Evolutionary conservation across 1,140 invertebrate species (phyloP).

Genomic region (Thereuonema tuberculata): DNA sequence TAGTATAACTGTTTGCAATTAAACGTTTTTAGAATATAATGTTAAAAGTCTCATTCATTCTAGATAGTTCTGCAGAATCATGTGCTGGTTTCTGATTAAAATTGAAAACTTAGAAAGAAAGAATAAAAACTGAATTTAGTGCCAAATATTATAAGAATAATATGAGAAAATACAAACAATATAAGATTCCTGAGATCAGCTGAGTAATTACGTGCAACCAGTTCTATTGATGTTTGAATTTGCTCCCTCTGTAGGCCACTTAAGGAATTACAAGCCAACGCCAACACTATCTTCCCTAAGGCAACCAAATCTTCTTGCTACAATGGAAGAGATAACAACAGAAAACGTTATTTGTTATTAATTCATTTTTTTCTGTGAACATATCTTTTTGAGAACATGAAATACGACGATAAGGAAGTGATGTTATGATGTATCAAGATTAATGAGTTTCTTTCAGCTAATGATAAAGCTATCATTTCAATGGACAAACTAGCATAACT

Average conservation of each 20-base stretch:
- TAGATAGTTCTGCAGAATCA: no score
- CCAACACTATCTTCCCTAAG: constrained; percentile 79
- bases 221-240: constrained; percentile 70
- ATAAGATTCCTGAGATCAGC: constrained; percentile 86
- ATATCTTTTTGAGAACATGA: constrained; percentile 9
- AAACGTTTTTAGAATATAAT: no score
- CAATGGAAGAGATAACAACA: constrained; percentile 12
- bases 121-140: no score
- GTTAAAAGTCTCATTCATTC: no score
- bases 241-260: constrained; percentile 72
- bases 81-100: no score
- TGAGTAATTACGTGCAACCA: constrained; percentile 79
- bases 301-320: constrained; percentile 82
- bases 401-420: constrained; percentile 25
- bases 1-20: no score
- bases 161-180: constrained; percentile 52
- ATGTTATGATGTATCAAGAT: not conserved
- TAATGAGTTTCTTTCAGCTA: no score
- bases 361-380: not conserved
- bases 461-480: no score
- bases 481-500: no score
- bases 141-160: no score
- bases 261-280: constrained; percentile 77
- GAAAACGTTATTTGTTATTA: constrained; percentile 6
- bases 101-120: no score